A percentile compares a stretch with the other conserved stretches of the same genome.
phyloP scores from a whole-genome alignment of 1,140 invertebrate species.

The Lanistes nyassanus region DNA sequence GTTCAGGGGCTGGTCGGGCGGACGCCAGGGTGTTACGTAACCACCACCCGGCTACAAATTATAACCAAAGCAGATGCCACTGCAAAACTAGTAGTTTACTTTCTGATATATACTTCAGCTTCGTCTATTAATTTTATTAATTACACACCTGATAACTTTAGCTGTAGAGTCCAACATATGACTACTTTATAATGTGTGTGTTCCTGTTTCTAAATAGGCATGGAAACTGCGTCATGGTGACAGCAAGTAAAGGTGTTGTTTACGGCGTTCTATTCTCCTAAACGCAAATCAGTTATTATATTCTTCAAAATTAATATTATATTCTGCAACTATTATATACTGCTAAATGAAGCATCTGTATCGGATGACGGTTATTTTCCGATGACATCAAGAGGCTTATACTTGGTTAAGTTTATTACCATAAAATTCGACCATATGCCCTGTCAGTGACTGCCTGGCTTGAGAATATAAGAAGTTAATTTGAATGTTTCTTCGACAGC shows the following conservation, averaged over 20 bases:
- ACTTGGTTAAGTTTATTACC: background rate
- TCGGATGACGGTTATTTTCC: background rate
- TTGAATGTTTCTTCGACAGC: background rate
- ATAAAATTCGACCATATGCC: background rate
- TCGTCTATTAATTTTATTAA: background rate
- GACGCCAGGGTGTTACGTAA: too few relatives aligned
- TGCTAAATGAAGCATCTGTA: too few relatives aligned
- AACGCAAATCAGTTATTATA: too few relatives aligned
- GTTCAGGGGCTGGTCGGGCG: too few relatives aligned
- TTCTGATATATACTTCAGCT: background rate
- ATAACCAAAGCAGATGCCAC: background rate
- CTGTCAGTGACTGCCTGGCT: too few relatives aligned
- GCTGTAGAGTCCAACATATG: background rate
- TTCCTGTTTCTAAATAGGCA: too few relatives aligned
- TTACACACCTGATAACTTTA: background rate
- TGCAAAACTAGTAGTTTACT: background rate
- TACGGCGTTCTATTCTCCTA: too few relatives aligned
- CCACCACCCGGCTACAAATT: too few relatives aligned
- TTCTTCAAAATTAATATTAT: too few relatives aligned
- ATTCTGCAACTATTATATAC: too few relatives aligned
- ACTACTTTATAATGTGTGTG: background rate
- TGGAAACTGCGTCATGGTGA: too few relatives aligned
- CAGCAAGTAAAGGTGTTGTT: too few relatives aligned
- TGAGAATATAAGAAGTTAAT: background rate
- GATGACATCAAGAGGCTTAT: background rate